Evolutionary conservation across 2,113 vertebrate species (phyloP).

Genomic region (Labeo rohita): DNA sequence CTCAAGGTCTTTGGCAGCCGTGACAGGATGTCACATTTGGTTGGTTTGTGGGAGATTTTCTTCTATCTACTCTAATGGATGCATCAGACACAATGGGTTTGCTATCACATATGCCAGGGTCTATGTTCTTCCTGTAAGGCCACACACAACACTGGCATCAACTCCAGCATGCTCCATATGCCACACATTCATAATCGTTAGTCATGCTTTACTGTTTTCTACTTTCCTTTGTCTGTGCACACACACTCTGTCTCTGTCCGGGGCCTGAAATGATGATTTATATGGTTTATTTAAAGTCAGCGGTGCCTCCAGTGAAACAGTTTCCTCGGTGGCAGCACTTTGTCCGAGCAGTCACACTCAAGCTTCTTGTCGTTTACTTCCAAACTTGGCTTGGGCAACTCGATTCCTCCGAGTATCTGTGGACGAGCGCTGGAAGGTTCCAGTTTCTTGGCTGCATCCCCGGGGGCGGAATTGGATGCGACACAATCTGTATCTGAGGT

Average conservation of each 20-base stretch:
- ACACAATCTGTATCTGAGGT: slow-evolving; percentile 21
- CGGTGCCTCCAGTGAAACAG: slow-evolving; percentile 35
- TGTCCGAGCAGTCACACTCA: slow-evolving; percentile 19
- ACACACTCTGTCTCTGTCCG: slow-evolving; percentile 18
- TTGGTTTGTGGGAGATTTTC: slow-evolving; percentile 31
- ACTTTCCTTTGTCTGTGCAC: slow-evolving; percentile 23
- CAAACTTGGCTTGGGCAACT: slow-evolving; percentile 5
- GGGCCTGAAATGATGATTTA: slow-evolving; percentile 48
- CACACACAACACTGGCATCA: slow-evolving; percentile 22
- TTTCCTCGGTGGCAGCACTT: slow-evolving; percentile 23
- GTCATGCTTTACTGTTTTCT: slow-evolving; percentile 53
- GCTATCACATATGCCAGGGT: slow-evolving; percentile 1
- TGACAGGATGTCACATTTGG: slow-evolving; percentile 20
- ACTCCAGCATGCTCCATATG: slow-evolving; percentile 4
- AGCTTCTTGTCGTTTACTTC: slow-evolving; percentile 14
- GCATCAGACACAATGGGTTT: slow-evolving; percentile 21
- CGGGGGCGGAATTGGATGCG: background rate
- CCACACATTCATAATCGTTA: slow-evolving; percentile 55
- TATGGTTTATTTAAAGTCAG: slow-evolving; percentile 49
- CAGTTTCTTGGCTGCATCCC: slow-evolving; percentile 21
- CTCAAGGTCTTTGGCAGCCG: slow-evolving; percentile 34
- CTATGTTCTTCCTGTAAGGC: slow-evolving; percentile 26
- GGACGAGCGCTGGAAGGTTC: slow-evolving; percentile 2
- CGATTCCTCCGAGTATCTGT: background rate
- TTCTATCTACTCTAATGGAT: slow-evolving; percentile 24